phyloP scores from a whole-genome alignment of 2,113 vertebrate species.

The Platycercus adscitus region DNA sequence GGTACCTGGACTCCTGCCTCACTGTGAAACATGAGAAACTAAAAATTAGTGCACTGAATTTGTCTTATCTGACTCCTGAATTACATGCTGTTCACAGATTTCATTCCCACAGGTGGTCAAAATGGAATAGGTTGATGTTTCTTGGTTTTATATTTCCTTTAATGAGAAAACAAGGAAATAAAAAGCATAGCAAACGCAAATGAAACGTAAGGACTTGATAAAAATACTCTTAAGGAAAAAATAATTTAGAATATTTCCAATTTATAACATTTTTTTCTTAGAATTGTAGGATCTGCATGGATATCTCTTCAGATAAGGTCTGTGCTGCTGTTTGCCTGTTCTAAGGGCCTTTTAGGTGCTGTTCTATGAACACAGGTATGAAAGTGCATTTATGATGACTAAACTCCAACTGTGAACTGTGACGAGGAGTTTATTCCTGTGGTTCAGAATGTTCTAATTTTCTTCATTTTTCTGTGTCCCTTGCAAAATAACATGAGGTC shows the following conservation, averaged over 20 bases:
- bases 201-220: neutral
- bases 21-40: neutral
- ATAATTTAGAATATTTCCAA: neutral
- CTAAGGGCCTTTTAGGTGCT: neutral
- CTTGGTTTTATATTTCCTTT: neutral
- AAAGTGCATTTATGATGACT: neutral
- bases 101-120: neutral
- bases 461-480: neutral
- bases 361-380: neutral
- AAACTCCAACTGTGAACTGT: neutral
- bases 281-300: neutral
- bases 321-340: neutral
- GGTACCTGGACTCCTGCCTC: constrained; percentile 23
- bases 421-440: constrained; percentile 20
- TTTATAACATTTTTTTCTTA: neutral
- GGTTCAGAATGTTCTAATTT: constrained; percentile 13
- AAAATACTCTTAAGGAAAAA: neutral
- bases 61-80: neutral
- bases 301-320: neutral
- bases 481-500: neutral
- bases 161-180: neutral
- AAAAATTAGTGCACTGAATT: constrained; percentile 21
- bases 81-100: neutral
- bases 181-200: neutral
- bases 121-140: neutral